phyloP scores from a whole-genome alignment of 2,797 vertebrate species.

The Anniella stebbinsi region DNA sequence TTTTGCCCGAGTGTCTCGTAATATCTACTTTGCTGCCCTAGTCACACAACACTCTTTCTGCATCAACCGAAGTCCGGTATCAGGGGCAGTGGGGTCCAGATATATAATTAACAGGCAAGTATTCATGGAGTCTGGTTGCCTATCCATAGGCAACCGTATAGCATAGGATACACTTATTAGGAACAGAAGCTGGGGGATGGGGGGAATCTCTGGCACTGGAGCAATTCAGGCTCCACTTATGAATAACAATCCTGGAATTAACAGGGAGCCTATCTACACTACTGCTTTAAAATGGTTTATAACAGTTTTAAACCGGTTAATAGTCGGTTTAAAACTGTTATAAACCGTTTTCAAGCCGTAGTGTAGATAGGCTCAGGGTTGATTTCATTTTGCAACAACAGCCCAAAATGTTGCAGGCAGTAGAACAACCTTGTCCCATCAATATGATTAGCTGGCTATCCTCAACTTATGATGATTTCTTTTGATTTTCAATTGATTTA shows the following conservation, averaged over 20 bases:
- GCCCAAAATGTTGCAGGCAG: conserved; percentile 74
- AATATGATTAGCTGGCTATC: conserved; percentile 84
- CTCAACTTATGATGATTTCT: conserved; percentile 84
- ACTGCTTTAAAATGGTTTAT: too few species aligned
- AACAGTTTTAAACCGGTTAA: too few species aligned
- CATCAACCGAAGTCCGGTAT: conserved; percentile 29
- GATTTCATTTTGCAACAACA: conserved; percentile 68
- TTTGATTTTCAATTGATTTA: conserved; percentile 78
- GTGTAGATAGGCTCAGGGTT: too few species aligned
- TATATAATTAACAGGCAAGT: conserved; percentile 59
- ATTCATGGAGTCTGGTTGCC: conserved; percentile 59
- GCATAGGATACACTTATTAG: conserved; percentile 68
- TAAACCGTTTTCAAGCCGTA: too few species aligned
- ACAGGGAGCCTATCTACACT: too few species aligned
- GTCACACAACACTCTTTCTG: conserved; percentile 67
- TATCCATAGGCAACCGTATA: conserved; percentile 32
- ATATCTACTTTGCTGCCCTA: conserved; percentile 71
- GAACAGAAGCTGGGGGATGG: conserved; percentile 31
- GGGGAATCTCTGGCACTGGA: conserved; percentile 66
- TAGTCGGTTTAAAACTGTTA: too few species aligned
- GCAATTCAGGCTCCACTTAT: conserved; percentile 63
- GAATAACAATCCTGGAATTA: conserved; percentile 80
- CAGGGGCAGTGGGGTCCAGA: conserved; percentile 43
- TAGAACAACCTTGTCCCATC: conserved; percentile 79
- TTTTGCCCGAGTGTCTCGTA: conserved; percentile 49